Conservation (phyloP, 2,797 vertebrate genomes). For the Acanthurus lineatus region DNA sequence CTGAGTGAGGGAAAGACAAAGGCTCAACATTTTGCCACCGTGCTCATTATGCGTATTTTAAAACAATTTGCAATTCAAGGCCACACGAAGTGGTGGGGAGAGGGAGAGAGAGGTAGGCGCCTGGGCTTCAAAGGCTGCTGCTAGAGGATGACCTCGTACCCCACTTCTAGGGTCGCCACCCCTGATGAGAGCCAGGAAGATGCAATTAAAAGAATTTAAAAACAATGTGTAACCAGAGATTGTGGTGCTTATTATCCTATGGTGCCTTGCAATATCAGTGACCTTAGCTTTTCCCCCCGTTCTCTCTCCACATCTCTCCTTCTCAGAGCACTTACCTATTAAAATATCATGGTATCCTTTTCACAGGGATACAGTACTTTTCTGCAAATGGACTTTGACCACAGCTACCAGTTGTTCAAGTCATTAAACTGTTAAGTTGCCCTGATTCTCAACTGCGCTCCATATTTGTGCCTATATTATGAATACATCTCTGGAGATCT, state of each 20-base stretch:
- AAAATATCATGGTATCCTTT: constrained; percentile 69
- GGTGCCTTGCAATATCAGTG: constrained; percentile 68
- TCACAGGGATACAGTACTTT: constrained; percentile 42
- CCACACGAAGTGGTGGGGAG: constrained; percentile 85
- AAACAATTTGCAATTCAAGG: constrained; percentile 95
- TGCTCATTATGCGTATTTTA: constrained; percentile 95
- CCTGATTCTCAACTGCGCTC: constrained; percentile 31
- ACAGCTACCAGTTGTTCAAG: constrained; percentile 63
- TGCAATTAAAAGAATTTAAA: constrained; percentile 88
- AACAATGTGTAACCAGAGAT: constrained; percentile 82
- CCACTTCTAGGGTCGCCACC: constrained; percentile 84
- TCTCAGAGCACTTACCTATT: constrained; percentile 67
- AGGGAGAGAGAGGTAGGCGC: constrained; percentile 76
- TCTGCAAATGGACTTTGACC: constrained; percentile 49
- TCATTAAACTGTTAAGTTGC: constrained; percentile 57
- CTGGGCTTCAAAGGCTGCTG: constrained; percentile 83
- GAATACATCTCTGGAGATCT: constrained; percentile 21
- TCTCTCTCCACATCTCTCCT: constrained; percentile 36
- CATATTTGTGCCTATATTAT: constrained; percentile 6
- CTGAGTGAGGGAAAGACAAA: constrained; percentile 94
- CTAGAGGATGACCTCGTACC: constrained; percentile 82
- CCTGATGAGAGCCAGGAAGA: constrained; percentile 83
- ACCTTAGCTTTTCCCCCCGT: constrained; percentile 60
- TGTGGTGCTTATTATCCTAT: constrained; percentile 79
- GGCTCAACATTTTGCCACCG: constrained; percentile 85